A percentile compares a stretch with the other conserved stretches of the same genome.
Conservation (phyloP, 2,888 invertebrate genomes). For the Chesias legatella region DNA sequence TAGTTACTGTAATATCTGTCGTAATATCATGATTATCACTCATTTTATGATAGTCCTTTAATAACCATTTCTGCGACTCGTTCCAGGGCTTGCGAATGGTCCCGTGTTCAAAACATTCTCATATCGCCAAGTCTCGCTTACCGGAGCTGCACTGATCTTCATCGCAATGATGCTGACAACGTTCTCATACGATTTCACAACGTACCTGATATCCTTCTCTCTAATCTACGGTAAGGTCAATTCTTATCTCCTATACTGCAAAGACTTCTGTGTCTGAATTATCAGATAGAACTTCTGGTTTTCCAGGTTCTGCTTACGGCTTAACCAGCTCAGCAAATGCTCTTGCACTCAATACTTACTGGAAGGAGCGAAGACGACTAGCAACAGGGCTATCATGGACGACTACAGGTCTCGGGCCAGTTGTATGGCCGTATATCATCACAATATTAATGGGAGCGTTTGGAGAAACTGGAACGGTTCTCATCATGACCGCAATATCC, state of each 20-base stretch:
- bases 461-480: conserved; percentile 83
- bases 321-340: conserved; percentile 85
- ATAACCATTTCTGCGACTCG: no score
- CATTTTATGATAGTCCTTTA: no score
- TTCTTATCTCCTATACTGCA: neutral
- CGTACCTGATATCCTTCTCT: conserved; percentile 83
- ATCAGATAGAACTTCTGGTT: neutral
- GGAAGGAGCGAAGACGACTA: conserved; percentile 84
- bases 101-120: conserved; percentile 84
- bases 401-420: conserved; percentile 86
- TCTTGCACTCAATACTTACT: conserved; percentile 86
- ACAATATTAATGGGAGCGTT: conserved; percentile 81
- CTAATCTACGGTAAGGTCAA: conserved; percentile 83
- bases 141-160: conserved; percentile 81
- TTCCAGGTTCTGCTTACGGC: conserved; percentile 82
- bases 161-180: conserved; percentile 81
- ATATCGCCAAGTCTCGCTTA: conserved; percentile 84
- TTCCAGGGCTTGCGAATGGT: conserved; percentile 85
- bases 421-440: conserved; percentile 86
- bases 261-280: neutral
- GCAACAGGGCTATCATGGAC: conserved; percentile 87
- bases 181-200: conserved; percentile 82
- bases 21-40: no score
- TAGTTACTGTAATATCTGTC: no score
- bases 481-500: conserved; percentile 84